A percentile compares a stretch with the other conserved stretches of the same genome.
These are phyloP conservation scores for Pterophyllum scalare DNA, from an alignment of 2,113 vertebrate species.

Conservation along the genomic window DNA sequence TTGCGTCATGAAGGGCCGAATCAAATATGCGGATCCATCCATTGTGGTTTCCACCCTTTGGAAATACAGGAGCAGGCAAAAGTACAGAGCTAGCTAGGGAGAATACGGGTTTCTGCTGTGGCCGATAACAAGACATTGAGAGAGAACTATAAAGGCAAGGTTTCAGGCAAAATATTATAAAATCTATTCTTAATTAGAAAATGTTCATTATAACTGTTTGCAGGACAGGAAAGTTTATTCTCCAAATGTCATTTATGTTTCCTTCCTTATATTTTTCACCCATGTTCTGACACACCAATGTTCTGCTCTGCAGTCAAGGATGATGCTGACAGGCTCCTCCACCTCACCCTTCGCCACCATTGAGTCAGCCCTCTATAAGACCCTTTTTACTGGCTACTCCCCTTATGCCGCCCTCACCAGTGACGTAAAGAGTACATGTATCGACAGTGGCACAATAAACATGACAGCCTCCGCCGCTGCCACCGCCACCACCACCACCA, in stretches of 20 bases:
- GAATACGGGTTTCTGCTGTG: not conserved
- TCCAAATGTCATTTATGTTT: not conserved
- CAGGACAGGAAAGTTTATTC: not conserved
- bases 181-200: not conserved
- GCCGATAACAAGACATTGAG: too few species aligned
- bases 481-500: conserved; percentile 20
- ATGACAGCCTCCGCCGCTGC: not conserved
- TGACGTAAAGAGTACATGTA: conserved; percentile 44
- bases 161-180: not conserved
- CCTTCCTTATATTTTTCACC: not conserved
- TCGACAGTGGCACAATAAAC: not conserved
- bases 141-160: not conserved
- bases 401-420: conserved; percentile 66
- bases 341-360: conserved; percentile 81
- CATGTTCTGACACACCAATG: not conserved
- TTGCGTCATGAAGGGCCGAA: too few species aligned
- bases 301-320: conserved; percentile 79
- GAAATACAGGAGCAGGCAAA: not conserved
- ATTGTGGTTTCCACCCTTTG: too few species aligned
- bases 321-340: conserved; percentile 86
- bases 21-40: too few species aligned
- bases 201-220: not conserved
- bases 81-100: too few species aligned
- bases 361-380: conserved; percentile 82
- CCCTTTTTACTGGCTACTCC: conserved; percentile 83